Conservation (phyloP, 2,113 vertebrate genomes). For the Orcinus orca region DNA sequence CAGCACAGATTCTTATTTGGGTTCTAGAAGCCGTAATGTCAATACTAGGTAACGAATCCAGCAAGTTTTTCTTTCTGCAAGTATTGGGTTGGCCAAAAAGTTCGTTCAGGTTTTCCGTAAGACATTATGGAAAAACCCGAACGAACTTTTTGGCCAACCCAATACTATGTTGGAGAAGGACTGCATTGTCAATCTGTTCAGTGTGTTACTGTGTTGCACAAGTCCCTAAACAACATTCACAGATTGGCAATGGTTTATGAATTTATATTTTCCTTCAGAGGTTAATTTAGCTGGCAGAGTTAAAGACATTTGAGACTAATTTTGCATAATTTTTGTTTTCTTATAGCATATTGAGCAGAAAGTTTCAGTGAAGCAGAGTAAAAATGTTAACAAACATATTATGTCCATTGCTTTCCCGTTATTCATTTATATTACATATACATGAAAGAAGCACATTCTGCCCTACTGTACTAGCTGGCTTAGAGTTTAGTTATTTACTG, state of each 20-base stretch:
- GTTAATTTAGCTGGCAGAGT: constrained; percentile 67
- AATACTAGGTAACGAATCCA: constrained; percentile 62
- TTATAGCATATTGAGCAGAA: constrained; percentile 37
- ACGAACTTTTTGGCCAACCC: too few relatives aligned
- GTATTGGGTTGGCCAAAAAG: too few relatives aligned
- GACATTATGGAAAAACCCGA: too few relatives aligned
- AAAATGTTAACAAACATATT: constrained; percentile 48
- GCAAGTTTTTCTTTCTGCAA: constrained; percentile 66
- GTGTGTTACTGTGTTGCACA: constrained; percentile 48
- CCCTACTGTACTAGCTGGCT: neutral
- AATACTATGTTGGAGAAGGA: constrained; percentile 36
- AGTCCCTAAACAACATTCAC: neutral
- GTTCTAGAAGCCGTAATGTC: constrained; percentile 69
- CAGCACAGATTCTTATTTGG: constrained; percentile 81
- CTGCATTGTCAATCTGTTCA: constrained; percentile 46
- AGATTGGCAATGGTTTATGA: constrained; percentile 61
- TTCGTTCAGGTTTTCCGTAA: too few relatives aligned
- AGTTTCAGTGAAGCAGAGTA: constrained; percentile 69
- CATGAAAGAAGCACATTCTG: neutral
- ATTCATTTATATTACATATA: neutral
- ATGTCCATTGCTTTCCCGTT: neutral
- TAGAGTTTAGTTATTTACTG: constrained; percentile 14
- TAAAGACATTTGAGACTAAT: constrained; percentile 64
- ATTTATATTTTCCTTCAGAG: constrained; percentile 75
- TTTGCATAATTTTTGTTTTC: constrained; percentile 76